Percentiles rank a stretch among this genome's conserved stretches.
phyloP scores from a whole-genome alignment of 1,140 invertebrate species.

The Megalopta genalis region DNA sequence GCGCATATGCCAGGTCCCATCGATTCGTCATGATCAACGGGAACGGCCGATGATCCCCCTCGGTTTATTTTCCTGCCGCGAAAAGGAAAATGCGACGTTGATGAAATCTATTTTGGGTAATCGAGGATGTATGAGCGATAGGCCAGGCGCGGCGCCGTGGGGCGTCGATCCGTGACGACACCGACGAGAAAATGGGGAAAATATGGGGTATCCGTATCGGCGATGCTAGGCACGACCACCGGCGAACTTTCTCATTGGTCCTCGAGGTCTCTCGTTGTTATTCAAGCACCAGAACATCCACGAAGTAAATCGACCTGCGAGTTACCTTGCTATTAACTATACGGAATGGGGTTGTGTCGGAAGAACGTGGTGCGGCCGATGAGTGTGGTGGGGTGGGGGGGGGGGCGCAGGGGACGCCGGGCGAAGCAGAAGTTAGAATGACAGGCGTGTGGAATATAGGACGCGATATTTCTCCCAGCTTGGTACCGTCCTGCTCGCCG shows the following conservation, averaged over 20 bases:
- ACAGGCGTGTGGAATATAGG: neutral
- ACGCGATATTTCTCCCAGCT: slow-evolving; percentile 28
- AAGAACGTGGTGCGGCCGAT: no score
- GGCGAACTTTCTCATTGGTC: slow-evolving; percentile 36
- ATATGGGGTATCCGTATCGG: slow-evolving; percentile 33
- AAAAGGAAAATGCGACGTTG: slow-evolving; percentile 63
- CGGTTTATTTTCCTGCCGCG: slow-evolving; percentile 51
- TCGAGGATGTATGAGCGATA: slow-evolving; percentile 67
- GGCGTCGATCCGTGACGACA: slow-evolving; percentile 24
- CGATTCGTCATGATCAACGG: slow-evolving; percentile 73
- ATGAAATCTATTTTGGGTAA: slow-evolving; percentile 74
- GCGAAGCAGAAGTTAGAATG: slow-evolving; percentile 8
- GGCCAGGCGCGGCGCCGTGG: slow-evolving; percentile 12
- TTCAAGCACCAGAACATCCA: slow-evolving; percentile 22
- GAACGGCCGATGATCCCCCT: slow-evolving; percentile 17
- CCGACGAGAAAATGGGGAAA: slow-evolving; percentile 38
- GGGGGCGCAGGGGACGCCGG: no score
- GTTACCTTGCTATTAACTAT: slow-evolving; percentile 28
- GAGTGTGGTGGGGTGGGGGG: neutral
- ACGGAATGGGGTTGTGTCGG: neutral
- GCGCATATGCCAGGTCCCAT: slow-evolving; percentile 71
- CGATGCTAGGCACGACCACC: neutral
- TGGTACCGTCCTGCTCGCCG: neutral
- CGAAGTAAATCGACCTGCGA: slow-evolving; percentile 32
- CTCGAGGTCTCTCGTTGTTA: slow-evolving; percentile 15